These are phyloP conservation scores for Scaptomyza caliginosa DNA, from an alignment of 2,888 invertebrate species.

Conservation along the genomic window DNA sequence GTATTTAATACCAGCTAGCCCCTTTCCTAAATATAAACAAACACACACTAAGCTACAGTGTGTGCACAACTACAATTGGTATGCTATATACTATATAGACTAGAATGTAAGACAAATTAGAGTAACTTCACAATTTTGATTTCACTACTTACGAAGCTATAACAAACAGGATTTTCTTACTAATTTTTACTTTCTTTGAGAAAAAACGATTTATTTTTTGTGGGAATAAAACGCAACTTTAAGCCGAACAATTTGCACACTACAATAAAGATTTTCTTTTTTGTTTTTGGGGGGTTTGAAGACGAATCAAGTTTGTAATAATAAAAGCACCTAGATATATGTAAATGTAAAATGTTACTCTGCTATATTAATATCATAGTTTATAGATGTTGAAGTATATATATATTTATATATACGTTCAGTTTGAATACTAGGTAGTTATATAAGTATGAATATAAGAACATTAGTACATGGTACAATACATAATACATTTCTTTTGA, in stretches of 20 bases:
- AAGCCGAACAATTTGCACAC: constrained; percentile 44
- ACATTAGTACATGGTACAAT: constrained; percentile 44
- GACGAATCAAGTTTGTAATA: constrained; percentile 38
- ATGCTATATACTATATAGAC: constrained; percentile 23
- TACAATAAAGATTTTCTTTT: constrained; percentile 16
- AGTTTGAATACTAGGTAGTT: constrained; percentile 37
- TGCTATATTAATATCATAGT: constrained; percentile 27
- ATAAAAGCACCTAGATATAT: constrained; percentile 56
- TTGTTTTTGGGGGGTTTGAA: constrained; percentile 5
- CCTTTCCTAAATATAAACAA: constrained; percentile 2
- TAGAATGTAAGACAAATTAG: constrained; percentile 49
- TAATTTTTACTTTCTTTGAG: constrained; percentile 68
- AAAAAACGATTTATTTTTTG: constrained; percentile 57
- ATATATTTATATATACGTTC: constrained; percentile 44
- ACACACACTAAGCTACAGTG: constrained; percentile 41
- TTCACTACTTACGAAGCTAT: constrained; percentile 48
- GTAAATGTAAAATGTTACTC: constrained; percentile 25
- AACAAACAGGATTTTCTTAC: constrained; percentile 40
- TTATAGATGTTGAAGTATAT: constrained; percentile 49
- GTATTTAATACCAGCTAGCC: constrained; percentile 47
- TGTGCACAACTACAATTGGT: constrained; percentile 38
- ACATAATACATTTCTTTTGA: constrained; percentile 49
- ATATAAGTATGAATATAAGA: constrained; percentile 50
- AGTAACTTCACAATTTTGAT: constrained; percentile 59
- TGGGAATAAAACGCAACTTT: constrained; percentile 41